These are phyloP conservation scores for Drosophila gaucha DNA, from an alignment of 2,888 invertebrate species.

Conservation along the genomic window DNA sequence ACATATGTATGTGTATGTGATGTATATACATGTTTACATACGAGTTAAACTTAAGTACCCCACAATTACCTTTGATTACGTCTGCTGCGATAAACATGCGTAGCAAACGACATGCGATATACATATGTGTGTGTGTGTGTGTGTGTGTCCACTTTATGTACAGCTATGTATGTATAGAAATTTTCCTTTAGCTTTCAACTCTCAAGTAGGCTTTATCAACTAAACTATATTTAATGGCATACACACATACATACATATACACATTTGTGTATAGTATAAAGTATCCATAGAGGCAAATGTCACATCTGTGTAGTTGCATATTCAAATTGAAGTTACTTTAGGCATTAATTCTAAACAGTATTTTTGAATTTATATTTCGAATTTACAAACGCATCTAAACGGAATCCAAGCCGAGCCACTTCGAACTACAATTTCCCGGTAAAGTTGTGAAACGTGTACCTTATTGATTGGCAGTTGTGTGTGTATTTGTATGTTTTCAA, in stretches of 20 bases:
- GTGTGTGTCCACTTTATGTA: no score
- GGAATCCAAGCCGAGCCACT: slow-evolving; percentile 2
- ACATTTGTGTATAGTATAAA: not conserved
- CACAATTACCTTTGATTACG: slow-evolving; percentile 36
- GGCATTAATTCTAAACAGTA: slow-evolving; percentile 24
- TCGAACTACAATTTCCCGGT: slow-evolving; percentile 1
- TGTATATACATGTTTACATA: not conserved
- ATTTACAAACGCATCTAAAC: not conserved
- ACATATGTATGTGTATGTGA: not conserved
- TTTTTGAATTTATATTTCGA: not conserved
- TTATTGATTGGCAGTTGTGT: slow-evolving; percentile 43
- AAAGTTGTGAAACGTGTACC: slow-evolving; percentile 16
- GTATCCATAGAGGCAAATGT: not conserved
- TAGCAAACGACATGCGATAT: slow-evolving; percentile 10
- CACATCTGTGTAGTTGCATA: not conserved
- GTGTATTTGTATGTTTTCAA: slow-evolving; percentile 39
- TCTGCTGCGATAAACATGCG: slow-evolving; percentile 24
- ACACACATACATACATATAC: not conserved
- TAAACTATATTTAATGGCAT: not conserved
- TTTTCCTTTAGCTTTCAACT: no score
- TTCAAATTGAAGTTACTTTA: slow-evolving; percentile 20
- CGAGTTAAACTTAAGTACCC: slow-evolving; percentile 28
- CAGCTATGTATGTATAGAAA: not conserved
- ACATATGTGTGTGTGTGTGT: not conserved
- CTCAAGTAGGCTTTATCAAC: no score